Conservation (phyloP, 2,888 invertebrate genomes). For the Harpalus rufipes region DNA sequence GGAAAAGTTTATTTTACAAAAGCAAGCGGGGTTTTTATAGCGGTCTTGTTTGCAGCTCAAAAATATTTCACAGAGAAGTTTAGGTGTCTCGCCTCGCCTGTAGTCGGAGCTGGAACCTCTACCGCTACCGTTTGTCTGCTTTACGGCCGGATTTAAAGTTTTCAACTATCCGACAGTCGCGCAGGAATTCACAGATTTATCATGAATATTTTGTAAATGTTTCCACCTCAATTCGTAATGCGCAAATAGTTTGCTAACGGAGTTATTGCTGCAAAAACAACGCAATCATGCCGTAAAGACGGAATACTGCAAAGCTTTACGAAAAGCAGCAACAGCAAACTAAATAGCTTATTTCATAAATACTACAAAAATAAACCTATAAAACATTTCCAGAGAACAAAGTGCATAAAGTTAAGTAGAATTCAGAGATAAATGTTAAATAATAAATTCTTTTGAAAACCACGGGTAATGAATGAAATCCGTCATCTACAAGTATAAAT, state of each 20-base stretch:
- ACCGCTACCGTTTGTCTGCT: conserved; percentile 22
- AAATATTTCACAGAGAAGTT: conserved; percentile 53
- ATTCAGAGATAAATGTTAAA: no score
- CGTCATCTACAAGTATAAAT: no score
- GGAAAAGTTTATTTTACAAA: conserved; percentile 61
- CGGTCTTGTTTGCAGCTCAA: conserved; percentile 51
- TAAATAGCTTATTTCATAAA: no score
- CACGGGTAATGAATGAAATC: no score
- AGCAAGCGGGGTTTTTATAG: conserved; percentile 43
- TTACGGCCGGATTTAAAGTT: conserved; percentile 47
- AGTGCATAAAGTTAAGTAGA: no score
- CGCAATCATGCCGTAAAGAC: neutral
- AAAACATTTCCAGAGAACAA: no score
- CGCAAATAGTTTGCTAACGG: conserved; percentile 45
- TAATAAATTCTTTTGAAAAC: no score
- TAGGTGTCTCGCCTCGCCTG: conserved; percentile 20
- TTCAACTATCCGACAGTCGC: conserved; percentile 42
- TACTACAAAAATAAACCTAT: no score
- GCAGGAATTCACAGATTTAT: conserved; percentile 45
- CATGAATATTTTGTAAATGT: conserved; percentile 50
- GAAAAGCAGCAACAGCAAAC: no score
- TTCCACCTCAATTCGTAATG: conserved; percentile 53
- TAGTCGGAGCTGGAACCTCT: neutral
- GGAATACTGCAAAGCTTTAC: neutral
- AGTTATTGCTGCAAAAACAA: conserved; percentile 29